Evolutionary conservation across 2,888 invertebrate species (phyloP).

Genomic region (Atethmia centrago): DNA sequence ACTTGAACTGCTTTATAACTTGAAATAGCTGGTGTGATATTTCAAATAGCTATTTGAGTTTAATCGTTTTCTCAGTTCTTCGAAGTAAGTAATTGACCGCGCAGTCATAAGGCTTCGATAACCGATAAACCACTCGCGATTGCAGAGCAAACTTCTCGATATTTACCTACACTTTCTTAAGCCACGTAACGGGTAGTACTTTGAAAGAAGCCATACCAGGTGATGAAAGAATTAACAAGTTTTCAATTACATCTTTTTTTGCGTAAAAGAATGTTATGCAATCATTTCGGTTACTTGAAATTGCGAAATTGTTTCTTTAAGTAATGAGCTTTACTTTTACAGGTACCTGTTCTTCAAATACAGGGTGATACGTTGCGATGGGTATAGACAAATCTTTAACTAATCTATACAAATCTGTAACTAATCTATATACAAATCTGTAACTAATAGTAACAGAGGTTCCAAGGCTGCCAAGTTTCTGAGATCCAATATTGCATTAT

Average conservation of each 20-base stretch:
- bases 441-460: too few species aligned
- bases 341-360: not conserved
- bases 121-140: slow-evolving; percentile 25
- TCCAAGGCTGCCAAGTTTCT: too few species aligned
- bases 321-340: not conserved
- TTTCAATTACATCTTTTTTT: slow-evolving; percentile 19
- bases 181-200: slow-evolving; percentile 37
- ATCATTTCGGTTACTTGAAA: not conserved
- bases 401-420: too few species aligned
- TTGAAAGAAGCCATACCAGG: slow-evolving; percentile 23
- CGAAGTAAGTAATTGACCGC: slow-evolving; percentile 38
- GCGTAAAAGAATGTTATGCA: not conserved
- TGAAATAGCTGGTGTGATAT: slow-evolving; percentile 16
- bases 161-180: slow-evolving; percentile 5
- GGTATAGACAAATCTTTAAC: not conserved
- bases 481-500: too few species aligned
- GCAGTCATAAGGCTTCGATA: slow-evolving; percentile 44
- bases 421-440: not conserved
- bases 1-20: slow-evolving; percentile 14
- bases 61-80: slow-evolving; percentile 25
- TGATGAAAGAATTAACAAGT: slow-evolving; percentile 14
- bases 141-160: slow-evolving; percentile 20
- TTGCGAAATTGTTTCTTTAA: slow-evolving; percentile 10
- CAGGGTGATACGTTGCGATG: too few species aligned
- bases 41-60: not conserved